phyloP scores from a whole-genome alignment of 2,113 vertebrate genomes.

The Myiozetetes cayanensis region DNA sequence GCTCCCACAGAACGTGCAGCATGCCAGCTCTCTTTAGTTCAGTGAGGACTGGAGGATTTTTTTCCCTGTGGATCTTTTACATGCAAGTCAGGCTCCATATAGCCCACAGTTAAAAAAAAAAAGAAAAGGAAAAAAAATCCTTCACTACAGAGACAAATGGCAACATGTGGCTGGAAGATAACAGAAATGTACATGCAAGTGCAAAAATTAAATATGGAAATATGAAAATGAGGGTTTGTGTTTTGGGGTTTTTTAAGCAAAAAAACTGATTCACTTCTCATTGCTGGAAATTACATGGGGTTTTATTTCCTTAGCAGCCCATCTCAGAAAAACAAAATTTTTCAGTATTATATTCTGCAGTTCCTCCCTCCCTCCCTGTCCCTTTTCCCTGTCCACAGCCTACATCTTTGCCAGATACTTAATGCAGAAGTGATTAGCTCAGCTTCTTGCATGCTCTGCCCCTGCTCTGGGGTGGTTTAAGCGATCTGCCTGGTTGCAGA shows the following conservation, averaged over 20 bases:
- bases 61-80: constrained; percentile 21
- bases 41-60: not conserved
- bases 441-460: constrained; percentile 9
- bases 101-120: not conserved
- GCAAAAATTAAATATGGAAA: constrained; percentile 73
- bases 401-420: not conserved
- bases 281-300: constrained; percentile 59
- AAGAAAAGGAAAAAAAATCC: not conserved
- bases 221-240: constrained; percentile 59
- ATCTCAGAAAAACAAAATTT: constrained; percentile 62
- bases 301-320: constrained; percentile 62
- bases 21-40: not conserved
- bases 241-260: not conserved
- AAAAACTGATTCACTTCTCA: constrained; percentile 55
- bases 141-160: constrained; percentile 50
- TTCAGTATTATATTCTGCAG: not conserved
- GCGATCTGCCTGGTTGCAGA: constrained; percentile 7
- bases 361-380: not conserved
- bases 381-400: not conserved
- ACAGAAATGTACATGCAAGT: constrained; percentile 40
- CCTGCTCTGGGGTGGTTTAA: constrained; percentile 13
- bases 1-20: not conserved
- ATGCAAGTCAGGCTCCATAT: constrained; percentile 35
- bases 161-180: constrained; percentile 61
- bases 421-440: constrained; percentile 65